Conservation (phyloP, 2,113 vertebrate genomes). For the Axis porcinus region DNA sequence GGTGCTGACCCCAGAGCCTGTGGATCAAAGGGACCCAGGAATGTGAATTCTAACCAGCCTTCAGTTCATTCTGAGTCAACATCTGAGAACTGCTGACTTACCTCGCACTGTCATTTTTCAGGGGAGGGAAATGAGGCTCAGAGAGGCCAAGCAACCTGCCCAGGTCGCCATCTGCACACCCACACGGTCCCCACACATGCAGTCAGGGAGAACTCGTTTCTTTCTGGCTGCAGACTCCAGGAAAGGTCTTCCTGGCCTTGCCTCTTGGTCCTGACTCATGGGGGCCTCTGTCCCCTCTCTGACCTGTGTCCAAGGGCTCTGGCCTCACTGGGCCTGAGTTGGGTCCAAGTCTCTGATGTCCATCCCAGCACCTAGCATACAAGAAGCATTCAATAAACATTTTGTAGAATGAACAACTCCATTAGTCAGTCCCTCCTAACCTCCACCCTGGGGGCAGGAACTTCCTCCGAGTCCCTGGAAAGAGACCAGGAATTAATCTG, state of each 20-base stretch:
- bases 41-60: not conserved
- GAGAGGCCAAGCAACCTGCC: not conserved
- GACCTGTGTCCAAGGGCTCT: no score
- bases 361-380: not conserved
- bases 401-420: not conserved
- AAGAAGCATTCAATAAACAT: not conserved
- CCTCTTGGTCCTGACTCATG: not conserved
- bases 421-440: not conserved
- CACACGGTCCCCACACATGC: accelerated
- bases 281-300: not conserved
- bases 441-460: not conserved
- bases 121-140: not conserved
- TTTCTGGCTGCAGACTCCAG: not conserved
- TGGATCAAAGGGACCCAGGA: not conserved
- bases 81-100: not conserved
- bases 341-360: not conserved
- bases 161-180: not conserved
- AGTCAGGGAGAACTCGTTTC: not conserved
- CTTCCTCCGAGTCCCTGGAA: not conserved
- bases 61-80: not conserved
- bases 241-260: not conserved
- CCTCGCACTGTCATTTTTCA: not conserved
- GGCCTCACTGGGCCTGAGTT: not conserved
- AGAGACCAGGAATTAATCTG: not conserved
- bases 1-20: not conserved